Percentiles rank a stretch among this genome's conserved stretches.
These are phyloP conservation scores for Oostethus manadensis DNA, from an alignment of 2,113 vertebrate species.

Conservation along the genomic window DNA sequence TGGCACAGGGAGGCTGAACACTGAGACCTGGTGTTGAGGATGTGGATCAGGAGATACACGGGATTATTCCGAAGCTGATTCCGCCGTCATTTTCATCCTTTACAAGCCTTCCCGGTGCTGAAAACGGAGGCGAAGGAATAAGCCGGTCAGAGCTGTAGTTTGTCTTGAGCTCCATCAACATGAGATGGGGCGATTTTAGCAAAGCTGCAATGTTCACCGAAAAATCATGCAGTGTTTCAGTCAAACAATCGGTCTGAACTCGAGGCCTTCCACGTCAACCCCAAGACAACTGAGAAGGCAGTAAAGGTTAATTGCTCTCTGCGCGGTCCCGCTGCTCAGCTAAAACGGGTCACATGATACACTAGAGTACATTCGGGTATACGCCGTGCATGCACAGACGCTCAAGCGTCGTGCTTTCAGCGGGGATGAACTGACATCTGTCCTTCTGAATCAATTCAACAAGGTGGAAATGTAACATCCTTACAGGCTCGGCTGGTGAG, in stretches of 20 bases:
- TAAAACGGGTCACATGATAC: background rate
- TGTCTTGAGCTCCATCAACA: background rate
- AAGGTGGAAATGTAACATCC: slow-evolving; percentile 15
- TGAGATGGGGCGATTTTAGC: background rate
- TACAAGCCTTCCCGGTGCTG: background rate
- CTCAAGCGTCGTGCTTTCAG: background rate
- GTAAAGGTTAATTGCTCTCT: too few relatives aligned
- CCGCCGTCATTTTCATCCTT: background rate
- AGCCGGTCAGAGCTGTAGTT: background rate
- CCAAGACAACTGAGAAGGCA: too few relatives aligned
- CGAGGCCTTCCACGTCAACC: too few relatives aligned
- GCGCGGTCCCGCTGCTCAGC: background rate
- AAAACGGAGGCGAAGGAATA: background rate
- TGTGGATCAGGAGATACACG: background rate
- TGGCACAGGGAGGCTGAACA: background rate
- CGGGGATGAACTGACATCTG: background rate
- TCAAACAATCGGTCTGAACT: background rate
- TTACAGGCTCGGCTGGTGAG: slow-evolving; percentile 40
- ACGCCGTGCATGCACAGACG: background rate
- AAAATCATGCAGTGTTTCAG: too few relatives aligned
- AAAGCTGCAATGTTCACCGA: background rate
- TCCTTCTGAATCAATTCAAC: background rate
- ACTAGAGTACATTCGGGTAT: too few relatives aligned
- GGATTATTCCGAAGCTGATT: background rate
- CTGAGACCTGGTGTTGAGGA: background rate